Conservation (phyloP, 2,113 vertebrate genomes). For the Daubentonia madagascariensis region DNA sequence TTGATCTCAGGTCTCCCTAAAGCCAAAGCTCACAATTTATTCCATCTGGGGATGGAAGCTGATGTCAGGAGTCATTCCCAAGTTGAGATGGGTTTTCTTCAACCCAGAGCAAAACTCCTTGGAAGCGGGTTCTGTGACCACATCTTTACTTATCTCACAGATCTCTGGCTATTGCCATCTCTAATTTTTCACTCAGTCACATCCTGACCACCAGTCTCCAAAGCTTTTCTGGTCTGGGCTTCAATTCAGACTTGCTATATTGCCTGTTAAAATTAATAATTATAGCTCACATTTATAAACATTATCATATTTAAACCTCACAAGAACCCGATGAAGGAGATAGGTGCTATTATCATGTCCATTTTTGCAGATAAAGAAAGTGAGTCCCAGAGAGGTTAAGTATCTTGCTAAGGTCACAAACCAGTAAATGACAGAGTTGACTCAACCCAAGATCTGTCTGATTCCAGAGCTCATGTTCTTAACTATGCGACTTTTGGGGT, state of each 20-base stretch:
- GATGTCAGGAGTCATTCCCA: not conserved
- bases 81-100: not conserved
- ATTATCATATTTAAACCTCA: not conserved
- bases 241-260: not conserved
- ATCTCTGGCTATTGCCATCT: not conserved
- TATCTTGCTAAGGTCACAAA: not conserved
- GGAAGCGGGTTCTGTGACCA: not conserved
- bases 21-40: not conserved
- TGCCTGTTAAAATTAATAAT: not conserved
- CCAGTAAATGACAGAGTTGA: not conserved
- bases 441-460: slow-evolving; percentile 3
- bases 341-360: not conserved
- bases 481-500: not conserved
- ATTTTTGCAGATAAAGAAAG: slow-evolving; percentile 39
- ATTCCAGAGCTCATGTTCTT: slow-evolving; percentile 10
- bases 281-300: not conserved
- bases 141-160: not conserved
- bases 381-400: slow-evolving; percentile 12
- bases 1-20: not conserved
- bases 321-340: not conserved
- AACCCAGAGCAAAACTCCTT: not conserved
- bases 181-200: not conserved
- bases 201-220: not conserved
- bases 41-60: not conserved
- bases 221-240: slow-evolving; percentile 16